Base-by-base conservation (phyloP, 2,113 vertebrate genomes). In the Sinocyclocheilus rhinocerous region DNA sequence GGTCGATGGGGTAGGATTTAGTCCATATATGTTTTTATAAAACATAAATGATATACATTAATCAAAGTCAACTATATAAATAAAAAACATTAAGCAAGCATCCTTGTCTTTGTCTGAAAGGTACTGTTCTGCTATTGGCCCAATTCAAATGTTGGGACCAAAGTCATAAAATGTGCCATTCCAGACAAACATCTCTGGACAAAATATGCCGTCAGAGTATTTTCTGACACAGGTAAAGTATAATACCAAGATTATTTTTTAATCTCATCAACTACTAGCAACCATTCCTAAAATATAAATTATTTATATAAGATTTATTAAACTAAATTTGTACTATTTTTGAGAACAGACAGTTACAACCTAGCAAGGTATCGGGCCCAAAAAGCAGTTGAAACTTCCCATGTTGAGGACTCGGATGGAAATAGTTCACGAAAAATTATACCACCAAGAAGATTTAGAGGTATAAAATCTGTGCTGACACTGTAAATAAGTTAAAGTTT, bases 151-250 rank as follows among this genome's bases (percentile, higher is more conserved):
- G n/a, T 12, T 76, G 73, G 73, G 1, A 26, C 6, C 12, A 50
- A 16, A 6, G 42, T 50, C 42, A 48, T 6, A 42, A 75, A 75
- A 45, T 15, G 42, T 75, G 42, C 12, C 72, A 75, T 75, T 6
- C 42, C 72, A 48, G 39, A 48, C 16, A 75, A 75, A 24, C 22
- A 75, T 1, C 42, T 48, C 4, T 75, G 72, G 42, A 6, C 39
- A 3, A 75, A 48, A 75, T 22, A 75, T 75, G 39, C 11, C 0
- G 42, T 48, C 42, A 50, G 73, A 50, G 11, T 76, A 26, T 76
- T 45, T 73, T 73, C 70, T 73, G 70, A 73, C 10, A 73, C 70
- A 73, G 39, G 70, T 45, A n/a, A 73, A 45, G 39, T 45, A 73
- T n/a, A 8, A 36, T 70, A 16, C 29, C 26, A 33, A 33, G 4